These are phyloP conservation scores for Podarcis muralis DNA, from an alignment of 2,113 vertebrate species.

Conservation along the genomic window DNA sequence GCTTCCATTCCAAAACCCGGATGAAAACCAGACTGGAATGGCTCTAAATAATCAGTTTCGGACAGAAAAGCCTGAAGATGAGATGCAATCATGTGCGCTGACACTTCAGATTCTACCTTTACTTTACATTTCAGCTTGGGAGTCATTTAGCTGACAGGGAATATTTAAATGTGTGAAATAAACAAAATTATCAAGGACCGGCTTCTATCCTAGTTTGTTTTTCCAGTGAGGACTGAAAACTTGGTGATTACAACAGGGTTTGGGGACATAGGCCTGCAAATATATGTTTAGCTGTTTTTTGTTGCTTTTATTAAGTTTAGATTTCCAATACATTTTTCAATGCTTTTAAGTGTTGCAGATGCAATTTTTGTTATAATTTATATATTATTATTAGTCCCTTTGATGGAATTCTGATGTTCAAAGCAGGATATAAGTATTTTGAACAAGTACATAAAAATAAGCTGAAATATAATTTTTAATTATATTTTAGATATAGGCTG, in stretches of 20 bases:
- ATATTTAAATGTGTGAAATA: neutral
- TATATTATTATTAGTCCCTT: neutral
- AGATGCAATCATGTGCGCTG: neutral
- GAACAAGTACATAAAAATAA: neutral
- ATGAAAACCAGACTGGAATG: neutral
- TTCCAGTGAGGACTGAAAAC: neutral
- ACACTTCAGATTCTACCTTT: neutral
- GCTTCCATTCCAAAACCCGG: neutral
- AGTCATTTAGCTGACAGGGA: neutral
- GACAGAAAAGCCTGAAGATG: neutral
- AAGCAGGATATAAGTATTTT: neutral
- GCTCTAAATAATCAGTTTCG: neutral
- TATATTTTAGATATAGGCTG: no score
- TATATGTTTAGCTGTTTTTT: neutral
- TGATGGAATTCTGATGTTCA: neutral
- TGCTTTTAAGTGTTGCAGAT: neutral
- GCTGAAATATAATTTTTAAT: no score
- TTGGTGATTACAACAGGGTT: neutral
- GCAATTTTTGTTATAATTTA: neutral
- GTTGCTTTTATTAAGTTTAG: neutral
- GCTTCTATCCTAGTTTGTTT: neutral
- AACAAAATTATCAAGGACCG: neutral
- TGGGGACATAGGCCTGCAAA: neutral
- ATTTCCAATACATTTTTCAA: no score
- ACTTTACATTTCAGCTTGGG: no score